Base-by-base conservation (phyloP, 2,888 invertebrate genomes). In the Archips crataeganus region DNA sequence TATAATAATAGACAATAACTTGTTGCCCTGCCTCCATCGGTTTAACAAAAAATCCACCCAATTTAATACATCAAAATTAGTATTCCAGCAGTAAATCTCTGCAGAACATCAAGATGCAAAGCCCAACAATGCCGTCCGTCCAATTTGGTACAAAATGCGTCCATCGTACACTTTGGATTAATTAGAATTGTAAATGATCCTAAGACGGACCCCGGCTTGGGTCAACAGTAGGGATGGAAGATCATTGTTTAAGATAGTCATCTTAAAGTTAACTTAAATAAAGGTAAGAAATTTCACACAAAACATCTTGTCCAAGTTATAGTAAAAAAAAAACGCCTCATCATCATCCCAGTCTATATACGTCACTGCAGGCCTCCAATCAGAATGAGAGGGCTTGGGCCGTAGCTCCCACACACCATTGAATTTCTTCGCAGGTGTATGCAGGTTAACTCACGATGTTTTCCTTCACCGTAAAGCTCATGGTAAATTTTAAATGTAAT, bases 101-200 rank as follows among this genome's bases (percentile, higher is more conserved):
- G 42, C 65, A 59, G 64, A 74, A 74, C 74, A 74, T 74, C 74
- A 74, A 65, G 61, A 74, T 74, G 74, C 74, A 74, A 74, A 74
- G 74, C 70, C 54, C 51, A 59, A 70, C 69, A 74, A 74, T 65
- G 45, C 59, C 51, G 74, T 74, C 70, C 69, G 74, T 74, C 65
- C 74, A 65, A 65, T 73, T 73, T 69, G 63, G 73, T 73, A 64
- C 68, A 68, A 69, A 70, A 74, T 59, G 57, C 63, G 69, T 68
- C 68, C 73, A 69, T 70, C 74, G 70, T 74, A 74, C 70, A 61
- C 69, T 74, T 65, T 42, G 69, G 74, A 70, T 65, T 70, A 70
- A 74, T 74, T 74, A 74, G 69, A 59, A 74, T 70, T 74, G 74
- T 74, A 74, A 74, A 74, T 74, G 70, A 74, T 65, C 65, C 63